Evolutionary conservation across 1,140 invertebrate genomes (phyloP).

Genomic region (Carcinoscorpius rotundicauda): DNA sequence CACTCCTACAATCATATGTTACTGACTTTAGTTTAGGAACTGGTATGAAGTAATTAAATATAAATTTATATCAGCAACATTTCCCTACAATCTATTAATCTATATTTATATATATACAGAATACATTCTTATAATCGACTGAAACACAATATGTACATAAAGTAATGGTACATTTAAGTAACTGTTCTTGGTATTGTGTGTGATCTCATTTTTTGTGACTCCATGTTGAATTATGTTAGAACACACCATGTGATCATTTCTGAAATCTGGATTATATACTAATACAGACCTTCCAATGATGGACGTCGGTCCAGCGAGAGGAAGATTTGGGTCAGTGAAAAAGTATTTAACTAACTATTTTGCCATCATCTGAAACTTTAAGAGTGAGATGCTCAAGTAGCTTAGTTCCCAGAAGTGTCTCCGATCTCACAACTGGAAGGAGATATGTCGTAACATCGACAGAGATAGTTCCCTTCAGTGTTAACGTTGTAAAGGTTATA

Average conservation of each 20-base stretch:
- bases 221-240: slow-evolving; percentile 23
- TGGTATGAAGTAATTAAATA: no score
- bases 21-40: no score
- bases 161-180: no score
- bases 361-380: slow-evolving; percentile 13
- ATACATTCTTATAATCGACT: no score
- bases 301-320: slow-evolving; percentile 62
- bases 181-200: no score
- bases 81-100: no score
- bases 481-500: slow-evolving; percentile 67
- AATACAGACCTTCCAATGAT: slow-evolving; percentile 68
- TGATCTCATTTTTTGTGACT: no score
- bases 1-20: no score
- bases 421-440: slow-evolving; percentile 82
- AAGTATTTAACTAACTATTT: slow-evolving; percentile 20
- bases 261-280: slow-evolving; percentile 52
- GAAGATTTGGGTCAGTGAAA: slow-evolving; percentile 66
- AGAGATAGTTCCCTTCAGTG: slow-evolving; percentile 20
- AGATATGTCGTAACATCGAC: slow-evolving; percentile 37
- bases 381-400: slow-evolving; percentile 52
- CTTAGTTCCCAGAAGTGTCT: slow-evolving; percentile 74
- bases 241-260: slow-evolving; percentile 18
- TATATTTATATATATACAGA: no score
- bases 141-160: no score
- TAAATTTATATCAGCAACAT: no score